Conservation (phyloP, 2,113 vertebrate genomes). For the Lycaon pictus region DNA sequence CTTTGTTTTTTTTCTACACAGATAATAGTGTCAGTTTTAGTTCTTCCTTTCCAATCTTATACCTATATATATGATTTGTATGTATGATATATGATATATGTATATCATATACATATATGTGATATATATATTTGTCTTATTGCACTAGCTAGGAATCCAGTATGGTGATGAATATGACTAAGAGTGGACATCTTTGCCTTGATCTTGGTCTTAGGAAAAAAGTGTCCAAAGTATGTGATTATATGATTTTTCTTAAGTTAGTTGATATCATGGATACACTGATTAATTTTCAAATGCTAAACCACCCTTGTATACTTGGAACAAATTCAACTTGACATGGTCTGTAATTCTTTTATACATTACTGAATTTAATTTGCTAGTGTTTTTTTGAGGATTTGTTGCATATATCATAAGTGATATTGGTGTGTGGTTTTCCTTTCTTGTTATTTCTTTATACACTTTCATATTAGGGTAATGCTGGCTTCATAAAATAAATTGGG, state of each 20-base stretch:
- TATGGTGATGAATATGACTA: not conserved
- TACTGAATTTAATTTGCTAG: not conserved
- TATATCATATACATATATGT: not conserved
- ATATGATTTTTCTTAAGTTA: not conserved
- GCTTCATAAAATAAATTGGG: not conserved
- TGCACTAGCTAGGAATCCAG: not conserved
- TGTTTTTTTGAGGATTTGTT: slow-evolving; percentile 5
- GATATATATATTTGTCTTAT: not conserved
- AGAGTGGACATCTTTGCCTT: not conserved
- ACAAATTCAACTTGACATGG: not conserved
- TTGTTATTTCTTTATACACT: not conserved
- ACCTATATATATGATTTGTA: not conserved
- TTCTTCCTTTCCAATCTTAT: not conserved
- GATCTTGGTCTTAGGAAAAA: not conserved
- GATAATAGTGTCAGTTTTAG: not conserved
- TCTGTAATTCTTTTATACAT: not conserved
- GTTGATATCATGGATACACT: not conserved
- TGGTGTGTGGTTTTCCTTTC: not conserved
- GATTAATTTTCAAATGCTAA: slow-evolving; percentile 1
- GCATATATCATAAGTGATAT: not conserved
- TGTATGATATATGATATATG: not conserved
- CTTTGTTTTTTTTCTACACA: not conserved
- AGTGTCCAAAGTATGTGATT: not conserved
- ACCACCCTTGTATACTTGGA: not conserved
- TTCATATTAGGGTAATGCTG: not conserved